phyloP scores from a whole-genome alignment of 2,888 invertebrate genomes.

The Bruchidius siliquastri region DNA sequence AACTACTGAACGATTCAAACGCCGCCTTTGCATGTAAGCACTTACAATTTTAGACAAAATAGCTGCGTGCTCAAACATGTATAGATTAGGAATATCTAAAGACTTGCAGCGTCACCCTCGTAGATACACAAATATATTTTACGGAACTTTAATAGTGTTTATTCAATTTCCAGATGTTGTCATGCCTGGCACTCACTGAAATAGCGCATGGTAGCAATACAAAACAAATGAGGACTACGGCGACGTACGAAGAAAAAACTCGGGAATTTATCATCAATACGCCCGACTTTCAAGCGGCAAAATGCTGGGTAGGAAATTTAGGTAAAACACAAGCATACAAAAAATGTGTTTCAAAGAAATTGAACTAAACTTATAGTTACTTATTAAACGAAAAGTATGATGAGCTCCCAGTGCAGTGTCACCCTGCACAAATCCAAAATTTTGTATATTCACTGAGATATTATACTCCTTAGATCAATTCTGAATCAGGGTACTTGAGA shows the following conservation, averaged over 20 bases:
- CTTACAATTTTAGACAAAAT: too few relatives aligned
- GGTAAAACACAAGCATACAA: constrained; percentile 36
- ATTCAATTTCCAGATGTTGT: constrained; percentile 54
- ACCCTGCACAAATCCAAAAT: too few relatives aligned
- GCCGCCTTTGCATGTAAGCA: too few relatives aligned
- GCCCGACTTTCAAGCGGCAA: constrained; percentile 91
- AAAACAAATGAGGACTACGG: constrained; percentile 84
- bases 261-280: constrained; percentile 84
- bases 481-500: too few relatives aligned
- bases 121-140: not conserved
- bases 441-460: too few relatives aligned
- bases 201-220: constrained; percentile 93
- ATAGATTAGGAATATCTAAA: too few relatives aligned
- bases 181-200: constrained; percentile 89
- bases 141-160: not conserved
- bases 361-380: too few relatives aligned
- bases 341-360: not conserved
- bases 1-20: too few relatives aligned
- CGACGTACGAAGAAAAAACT: constrained; percentile 73
- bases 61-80: too few relatives aligned
- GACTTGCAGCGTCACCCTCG: too few relatives aligned
- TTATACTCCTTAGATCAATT: too few relatives aligned
- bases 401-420: too few relatives aligned
- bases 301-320: constrained; percentile 94
- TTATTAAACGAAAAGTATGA: not conserved